Percentiles rank a stretch among this genome's conserved stretches.
Conservation (phyloP, 2,888 invertebrate species). For the Eumacrocentrus americanus region DNA sequence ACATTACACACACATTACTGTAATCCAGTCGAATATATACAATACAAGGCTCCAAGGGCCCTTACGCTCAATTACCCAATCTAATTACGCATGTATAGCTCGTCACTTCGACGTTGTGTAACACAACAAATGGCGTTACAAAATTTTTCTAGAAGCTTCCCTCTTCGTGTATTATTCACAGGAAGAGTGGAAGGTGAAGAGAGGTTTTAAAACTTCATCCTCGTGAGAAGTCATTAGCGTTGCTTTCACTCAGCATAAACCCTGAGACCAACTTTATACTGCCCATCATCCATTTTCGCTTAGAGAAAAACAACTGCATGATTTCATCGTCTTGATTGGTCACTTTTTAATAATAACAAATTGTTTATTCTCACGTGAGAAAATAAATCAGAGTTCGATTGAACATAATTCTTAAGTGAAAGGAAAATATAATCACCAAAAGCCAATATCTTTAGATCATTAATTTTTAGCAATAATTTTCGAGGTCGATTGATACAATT, state of each 20-base stretch:
- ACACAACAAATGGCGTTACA: background rate
- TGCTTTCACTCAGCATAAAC: constrained; percentile 13
- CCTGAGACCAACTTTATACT: background rate
- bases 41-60: constrained; percentile 1
- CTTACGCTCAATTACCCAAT: constrained; percentile 10
- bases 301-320: too few relatives aligned
- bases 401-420: too few relatives aligned
- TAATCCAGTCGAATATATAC: background rate
- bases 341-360: too few relatives aligned
- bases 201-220: background rate
- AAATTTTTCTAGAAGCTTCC: background rate
- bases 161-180: background rate
- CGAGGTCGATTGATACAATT: too few relatives aligned
- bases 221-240: constrained; percentile 13
- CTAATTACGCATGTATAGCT: background rate
- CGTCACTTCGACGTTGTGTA: background rate
- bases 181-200: background rate
- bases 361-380: too few relatives aligned
- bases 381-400: too few relatives aligned
- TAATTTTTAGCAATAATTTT: too few relatives aligned
- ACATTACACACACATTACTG: constrained; percentile 21
- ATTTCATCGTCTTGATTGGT: too few relatives aligned
- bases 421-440: too few relatives aligned
- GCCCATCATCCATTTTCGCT: constrained; percentile 11
- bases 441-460: too few relatives aligned